Evolutionary conservation across 2,888 invertebrate genomes (phyloP).

Genomic region (Zonitis immaculata): DNA sequence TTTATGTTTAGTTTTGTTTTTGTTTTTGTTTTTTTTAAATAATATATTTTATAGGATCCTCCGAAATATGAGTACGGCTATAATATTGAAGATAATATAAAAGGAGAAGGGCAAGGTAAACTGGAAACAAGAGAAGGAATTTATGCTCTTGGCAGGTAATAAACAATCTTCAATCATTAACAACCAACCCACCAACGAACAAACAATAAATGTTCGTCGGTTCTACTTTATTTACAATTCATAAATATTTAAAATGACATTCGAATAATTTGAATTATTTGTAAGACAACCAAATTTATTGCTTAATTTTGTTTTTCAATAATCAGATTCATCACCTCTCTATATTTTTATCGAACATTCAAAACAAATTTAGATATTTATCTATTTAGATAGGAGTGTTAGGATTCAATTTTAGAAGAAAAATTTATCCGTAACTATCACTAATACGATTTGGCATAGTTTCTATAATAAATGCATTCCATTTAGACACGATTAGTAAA

Average conservation of each 20-base stretch:
- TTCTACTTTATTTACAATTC: not conserved
- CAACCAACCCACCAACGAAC: not conserved
- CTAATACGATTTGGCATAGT: not conserved
- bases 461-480: not conserved
- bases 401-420: not conserved
- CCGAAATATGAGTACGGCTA: conserved; percentile 55
- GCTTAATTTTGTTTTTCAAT: not conserved
- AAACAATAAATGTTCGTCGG: not conserved
- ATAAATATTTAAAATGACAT: not conserved
- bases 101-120: conserved; percentile 49
- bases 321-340: not conserved
- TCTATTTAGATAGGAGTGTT: not conserved
- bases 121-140: conserved; percentile 48
- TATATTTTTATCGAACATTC: not conserved
- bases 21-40: too few species aligned
- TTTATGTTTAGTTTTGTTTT: too few species aligned
- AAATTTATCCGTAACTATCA: not conserved
- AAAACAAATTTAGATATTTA: not conserved
- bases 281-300: not conserved
- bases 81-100: conserved; percentile 44
- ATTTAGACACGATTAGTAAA: not conserved
- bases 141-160: conserved; percentile 48
- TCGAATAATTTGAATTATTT: not conserved
- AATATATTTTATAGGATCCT: conserved; percentile 48
- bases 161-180: not conserved